Conservation (phyloP, 2,888 invertebrate genomes). For the Coecobrya sp. region DNA sequence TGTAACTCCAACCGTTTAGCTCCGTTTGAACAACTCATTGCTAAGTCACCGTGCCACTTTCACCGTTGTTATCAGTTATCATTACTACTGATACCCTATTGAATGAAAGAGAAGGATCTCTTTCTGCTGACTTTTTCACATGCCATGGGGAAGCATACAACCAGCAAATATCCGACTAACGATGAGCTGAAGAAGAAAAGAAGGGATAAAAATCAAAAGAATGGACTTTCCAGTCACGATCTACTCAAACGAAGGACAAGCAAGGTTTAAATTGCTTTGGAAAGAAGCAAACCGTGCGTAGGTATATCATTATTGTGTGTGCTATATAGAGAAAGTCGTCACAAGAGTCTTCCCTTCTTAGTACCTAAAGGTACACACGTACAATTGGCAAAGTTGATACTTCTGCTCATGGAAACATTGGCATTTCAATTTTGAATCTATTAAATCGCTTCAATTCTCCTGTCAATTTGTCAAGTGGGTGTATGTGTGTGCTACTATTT, state of each 20-base stretch:
- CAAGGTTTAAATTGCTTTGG: neutral
- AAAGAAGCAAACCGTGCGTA: neutral
- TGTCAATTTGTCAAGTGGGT: neutral
- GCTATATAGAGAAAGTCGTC: neutral
- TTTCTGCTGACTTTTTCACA: neutral
- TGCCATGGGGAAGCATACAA: neutral
- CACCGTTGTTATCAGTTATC: too few species aligned
- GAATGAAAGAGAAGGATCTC: neutral
- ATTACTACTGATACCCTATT: neutral
- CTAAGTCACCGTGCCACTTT: neutral
- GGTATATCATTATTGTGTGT: neutral
- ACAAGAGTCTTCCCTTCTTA: neutral
- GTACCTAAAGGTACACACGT: too few species aligned
- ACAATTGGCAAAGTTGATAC: too few species aligned
- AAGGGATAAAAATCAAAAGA: neutral
- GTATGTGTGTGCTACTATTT: neutral
- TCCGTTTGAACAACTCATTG: neutral
- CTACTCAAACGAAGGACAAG: neutral
- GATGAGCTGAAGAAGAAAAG: neutral
- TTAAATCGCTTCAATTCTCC: neutral
- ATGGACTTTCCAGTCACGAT: neutral
- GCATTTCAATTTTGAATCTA: neutral
- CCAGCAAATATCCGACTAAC: neutral
- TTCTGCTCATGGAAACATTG: neutral
- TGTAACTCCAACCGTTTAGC: slow-evolving; percentile 6